These are phyloP conservation scores for Lithophane semibrunnea DNA, from an alignment of 2,888 invertebrate species.

Conservation along the genomic window DNA sequence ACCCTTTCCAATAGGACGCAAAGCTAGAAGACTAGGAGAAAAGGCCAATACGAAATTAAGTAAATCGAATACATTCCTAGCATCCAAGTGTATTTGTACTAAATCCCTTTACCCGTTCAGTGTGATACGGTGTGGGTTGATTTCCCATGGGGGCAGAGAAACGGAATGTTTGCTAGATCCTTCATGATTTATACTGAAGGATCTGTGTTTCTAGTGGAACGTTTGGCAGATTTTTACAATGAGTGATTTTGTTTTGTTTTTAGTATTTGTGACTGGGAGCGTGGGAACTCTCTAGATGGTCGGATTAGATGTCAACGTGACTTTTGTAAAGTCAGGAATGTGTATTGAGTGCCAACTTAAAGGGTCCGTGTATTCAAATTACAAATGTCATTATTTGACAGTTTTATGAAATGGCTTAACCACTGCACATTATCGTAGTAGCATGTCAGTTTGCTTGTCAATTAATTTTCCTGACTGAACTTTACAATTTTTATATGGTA, in stretches of 20 bases:
- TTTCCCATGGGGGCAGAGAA: slow-evolving; percentile 61
- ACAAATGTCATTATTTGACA: background rate
- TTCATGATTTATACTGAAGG: slow-evolving; percentile 50
- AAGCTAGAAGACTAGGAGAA: slow-evolving; percentile 10
- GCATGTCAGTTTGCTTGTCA: too few species aligned
- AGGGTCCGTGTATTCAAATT: background rate
- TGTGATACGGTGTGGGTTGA: slow-evolving; percentile 50
- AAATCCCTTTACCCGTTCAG: slow-evolving; percentile 27
- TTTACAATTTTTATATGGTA: background rate
- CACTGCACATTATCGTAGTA: background rate
- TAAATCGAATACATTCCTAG: slow-evolving; percentile 47
- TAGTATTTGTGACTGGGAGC: background rate
- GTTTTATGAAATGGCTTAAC: background rate
- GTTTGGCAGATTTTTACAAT: background rate
- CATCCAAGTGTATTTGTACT: slow-evolving; percentile 31
- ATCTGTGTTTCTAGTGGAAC: background rate
- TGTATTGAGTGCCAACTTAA: background rate
- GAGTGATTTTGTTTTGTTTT: slow-evolving; percentile 18
- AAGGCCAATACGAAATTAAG: slow-evolving; percentile 40
- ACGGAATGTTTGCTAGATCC: slow-evolving; percentile 31
- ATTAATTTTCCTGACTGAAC: too few species aligned
- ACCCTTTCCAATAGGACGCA: slow-evolving; percentile 4
- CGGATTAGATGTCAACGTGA: background rate
- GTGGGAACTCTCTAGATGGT: too few species aligned
- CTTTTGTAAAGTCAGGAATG: background rate